Evolutionary conservation across 2,113 vertebrate genomes (phyloP).

Genomic region (Orthonyx spaldingii): DNA sequence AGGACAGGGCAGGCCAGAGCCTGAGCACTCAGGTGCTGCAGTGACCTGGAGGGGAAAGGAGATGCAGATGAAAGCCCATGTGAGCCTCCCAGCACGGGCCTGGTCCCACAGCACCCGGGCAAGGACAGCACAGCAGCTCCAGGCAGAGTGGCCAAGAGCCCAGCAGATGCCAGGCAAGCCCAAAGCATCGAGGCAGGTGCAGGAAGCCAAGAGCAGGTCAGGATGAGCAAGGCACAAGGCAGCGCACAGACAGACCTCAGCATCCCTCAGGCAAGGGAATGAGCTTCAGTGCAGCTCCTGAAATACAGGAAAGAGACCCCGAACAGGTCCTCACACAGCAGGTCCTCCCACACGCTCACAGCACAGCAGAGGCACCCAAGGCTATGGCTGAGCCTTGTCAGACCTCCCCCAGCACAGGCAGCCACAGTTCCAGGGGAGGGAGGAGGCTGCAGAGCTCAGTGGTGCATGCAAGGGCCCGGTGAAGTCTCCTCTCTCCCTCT

Average conservation of each 20-base stretch:
- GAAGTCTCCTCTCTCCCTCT: neutral
- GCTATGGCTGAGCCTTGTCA: neutral
- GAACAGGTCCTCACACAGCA: too few species aligned
- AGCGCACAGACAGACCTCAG: neutral
- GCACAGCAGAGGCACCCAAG: neutral
- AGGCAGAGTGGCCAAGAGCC: neutral
- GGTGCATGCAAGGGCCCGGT: neutral
- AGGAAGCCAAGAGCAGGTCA: neutral
- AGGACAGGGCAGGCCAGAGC: neutral
- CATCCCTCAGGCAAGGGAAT: neutral
- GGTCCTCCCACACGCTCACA: neutral
- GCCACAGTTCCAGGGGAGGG: neutral
- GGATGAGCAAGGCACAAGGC: neutral
- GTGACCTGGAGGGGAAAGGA: neutral
- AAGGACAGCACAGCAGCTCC: neutral
- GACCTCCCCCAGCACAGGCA: neutral
- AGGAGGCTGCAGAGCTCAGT: neutral
- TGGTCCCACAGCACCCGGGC: neutral
- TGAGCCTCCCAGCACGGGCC: neutral
- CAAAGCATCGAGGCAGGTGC: neutral
- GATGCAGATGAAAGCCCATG: neutral
- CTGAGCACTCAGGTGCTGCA: neutral
- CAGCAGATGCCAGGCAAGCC: neutral
- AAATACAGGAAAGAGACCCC: neutral
- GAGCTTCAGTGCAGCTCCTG: neutral